Evolutionary conservation across 1,140 invertebrate genomes (phyloP).

Genomic region (Eurytemora carolleeae): DNA sequence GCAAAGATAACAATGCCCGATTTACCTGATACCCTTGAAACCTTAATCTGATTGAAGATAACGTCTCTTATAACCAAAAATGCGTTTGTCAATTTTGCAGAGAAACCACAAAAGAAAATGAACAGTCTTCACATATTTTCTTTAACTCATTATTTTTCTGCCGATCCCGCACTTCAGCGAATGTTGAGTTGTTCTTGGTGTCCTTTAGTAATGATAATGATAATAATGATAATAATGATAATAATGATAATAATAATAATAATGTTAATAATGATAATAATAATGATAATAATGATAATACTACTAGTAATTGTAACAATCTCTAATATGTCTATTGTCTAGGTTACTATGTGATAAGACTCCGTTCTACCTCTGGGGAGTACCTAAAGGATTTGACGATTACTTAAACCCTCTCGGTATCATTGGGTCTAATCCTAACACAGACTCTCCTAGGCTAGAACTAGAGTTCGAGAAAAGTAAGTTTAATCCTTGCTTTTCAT

Average conservation of each 20-base stretch:
- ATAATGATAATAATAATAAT: slow-evolving; percentile 28
- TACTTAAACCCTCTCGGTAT: slow-evolving; percentile 22
- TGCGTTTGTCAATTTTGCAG: too few relatives aligned
- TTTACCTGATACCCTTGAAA: too few relatives aligned
- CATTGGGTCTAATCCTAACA: slow-evolving; percentile 31
- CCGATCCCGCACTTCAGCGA: slow-evolving; percentile 35
- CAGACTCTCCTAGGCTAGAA: slow-evolving; percentile 31
- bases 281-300: not conserved
- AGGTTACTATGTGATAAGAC: slow-evolving; percentile 16
- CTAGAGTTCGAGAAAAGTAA: slow-evolving; percentile 28
- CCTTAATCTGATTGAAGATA: too few relatives aligned
- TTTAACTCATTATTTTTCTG: too few relatives aligned
- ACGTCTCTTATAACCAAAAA: too few relatives aligned
- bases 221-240: too few relatives aligned
- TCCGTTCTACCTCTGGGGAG: slow-evolving; percentile 33
- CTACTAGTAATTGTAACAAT: too few relatives aligned
- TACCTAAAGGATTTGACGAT: slow-evolving; percentile 31
- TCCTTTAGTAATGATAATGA: too few relatives aligned
- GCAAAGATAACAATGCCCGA: too few relatives aligned
- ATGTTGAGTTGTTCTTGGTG: slow-evolving; percentile 30
- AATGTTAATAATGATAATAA: slow-evolving; percentile 3
- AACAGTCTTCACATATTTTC: too few relatives aligned
- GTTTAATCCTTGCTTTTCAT: too few relatives aligned
- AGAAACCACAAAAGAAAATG: too few relatives aligned
- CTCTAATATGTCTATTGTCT: not conserved